Conservation (phyloP, 1,140 invertebrate genomes). For the Copidosoma floridanum region DNA sequence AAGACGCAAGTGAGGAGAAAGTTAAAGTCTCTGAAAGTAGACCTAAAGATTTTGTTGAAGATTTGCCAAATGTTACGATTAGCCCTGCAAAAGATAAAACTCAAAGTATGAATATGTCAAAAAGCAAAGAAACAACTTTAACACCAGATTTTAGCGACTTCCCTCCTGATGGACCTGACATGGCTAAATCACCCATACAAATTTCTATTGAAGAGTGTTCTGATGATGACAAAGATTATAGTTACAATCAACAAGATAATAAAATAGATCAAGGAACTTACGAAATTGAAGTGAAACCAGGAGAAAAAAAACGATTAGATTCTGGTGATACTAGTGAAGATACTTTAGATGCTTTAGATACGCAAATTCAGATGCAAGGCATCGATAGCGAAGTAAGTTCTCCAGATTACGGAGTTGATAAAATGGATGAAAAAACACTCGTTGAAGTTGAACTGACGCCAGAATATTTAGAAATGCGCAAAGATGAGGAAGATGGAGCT, state of each 20-base stretch:
- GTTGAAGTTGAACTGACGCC: conserved; percentile 53
- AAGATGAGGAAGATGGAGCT: conserved; percentile 44
- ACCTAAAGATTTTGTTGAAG: conserved; percentile 38
- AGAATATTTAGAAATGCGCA: conserved; percentile 52
- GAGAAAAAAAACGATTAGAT: conserved; percentile 44
- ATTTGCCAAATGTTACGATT: conserved; percentile 46
- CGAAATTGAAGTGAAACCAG: conserved; percentile 39
- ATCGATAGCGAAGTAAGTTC: conserved; percentile 50
- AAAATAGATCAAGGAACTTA: conserved; percentile 39
- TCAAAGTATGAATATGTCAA: not conserved
- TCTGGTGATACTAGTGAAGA: conserved; percentile 52
- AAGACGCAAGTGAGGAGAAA: conserved; percentile 39
- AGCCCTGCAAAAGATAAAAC: conserved; percentile 24
- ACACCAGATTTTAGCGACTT: conserved; percentile 35
- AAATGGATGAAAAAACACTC: conserved; percentile 52
- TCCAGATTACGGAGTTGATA: conserved; percentile 51
- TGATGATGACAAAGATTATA: conserved; percentile 45
- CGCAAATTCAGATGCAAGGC: conserved; percentile 48
- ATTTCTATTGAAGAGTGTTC: conserved; percentile 57
- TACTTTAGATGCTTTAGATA: conserved; percentile 52
- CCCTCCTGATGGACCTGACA: conserved; percentile 45
- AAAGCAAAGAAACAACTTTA: conserved; percentile 22
- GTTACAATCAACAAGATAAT: conserved; percentile 44
- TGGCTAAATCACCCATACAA: conserved; percentile 54
- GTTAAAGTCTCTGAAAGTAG: conserved; percentile 39